Conservation (phyloP, 2,888 invertebrate species). For the Drosophila setosimentum region DNA sequence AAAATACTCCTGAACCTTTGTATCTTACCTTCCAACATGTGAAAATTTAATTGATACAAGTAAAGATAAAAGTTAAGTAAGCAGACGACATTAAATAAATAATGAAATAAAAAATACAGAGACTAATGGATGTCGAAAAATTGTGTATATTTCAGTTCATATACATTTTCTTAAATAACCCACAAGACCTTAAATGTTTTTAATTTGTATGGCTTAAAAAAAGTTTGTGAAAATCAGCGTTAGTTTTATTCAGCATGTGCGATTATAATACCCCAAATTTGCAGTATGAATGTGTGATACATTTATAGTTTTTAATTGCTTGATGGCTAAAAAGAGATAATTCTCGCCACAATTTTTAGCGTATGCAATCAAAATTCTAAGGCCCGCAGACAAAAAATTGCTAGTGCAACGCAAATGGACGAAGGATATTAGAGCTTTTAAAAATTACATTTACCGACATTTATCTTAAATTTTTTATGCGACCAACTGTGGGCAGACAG, state of each 20-base stretch:
- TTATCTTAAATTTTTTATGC: slow-evolving; percentile 68
- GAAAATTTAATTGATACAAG: neutral
- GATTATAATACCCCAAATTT: neutral
- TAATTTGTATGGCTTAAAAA: neutral
- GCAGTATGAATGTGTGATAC: slow-evolving; percentile 6
- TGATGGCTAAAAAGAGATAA: slow-evolving; percentile 24
- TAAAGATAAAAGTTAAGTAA: neutral
- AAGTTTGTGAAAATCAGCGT: neutral
- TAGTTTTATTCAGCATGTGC: neutral
- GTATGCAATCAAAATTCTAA: slow-evolving; percentile 49
- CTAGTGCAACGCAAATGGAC: slow-evolving; percentile 53
- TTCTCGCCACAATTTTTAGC: slow-evolving; percentile 27
- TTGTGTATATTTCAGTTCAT: neutral
- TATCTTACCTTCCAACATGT: neutral
- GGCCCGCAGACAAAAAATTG: slow-evolving; percentile 44
- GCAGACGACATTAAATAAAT: neutral
- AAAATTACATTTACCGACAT: slow-evolving; percentile 74
- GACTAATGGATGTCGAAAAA: neutral
- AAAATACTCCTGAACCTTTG: neutral
- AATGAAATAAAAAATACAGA: neutral
- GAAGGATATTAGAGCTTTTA: slow-evolving; percentile 72
- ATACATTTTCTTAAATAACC: neutral
- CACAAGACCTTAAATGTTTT: neutral
- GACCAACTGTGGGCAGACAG: slow-evolving; percentile 24
- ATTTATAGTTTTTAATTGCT: slow-evolving; percentile 43